phyloP scores from a whole-genome alignment of 2,113 vertebrate genomes.

The Cromileptes altivelis region DNA sequence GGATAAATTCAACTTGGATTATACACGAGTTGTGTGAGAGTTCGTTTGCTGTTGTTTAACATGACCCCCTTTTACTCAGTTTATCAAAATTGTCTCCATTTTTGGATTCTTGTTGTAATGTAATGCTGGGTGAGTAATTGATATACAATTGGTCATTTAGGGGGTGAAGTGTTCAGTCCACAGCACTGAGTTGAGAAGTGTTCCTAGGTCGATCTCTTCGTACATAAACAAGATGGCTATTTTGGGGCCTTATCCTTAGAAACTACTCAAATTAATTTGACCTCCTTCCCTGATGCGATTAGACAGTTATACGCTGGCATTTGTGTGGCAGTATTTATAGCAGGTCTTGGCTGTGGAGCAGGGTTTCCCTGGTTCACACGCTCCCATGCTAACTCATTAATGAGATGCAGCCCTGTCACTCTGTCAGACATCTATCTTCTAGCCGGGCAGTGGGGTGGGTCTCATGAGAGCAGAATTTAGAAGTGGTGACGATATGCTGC shows the following conservation, averaged over 20 bases:
- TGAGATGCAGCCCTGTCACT: conserved; percentile 40
- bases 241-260: conserved; percentile 4
- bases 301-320: conserved; percentile 25
- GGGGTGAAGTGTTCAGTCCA: too few relatives aligned
- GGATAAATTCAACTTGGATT: too few relatives aligned
- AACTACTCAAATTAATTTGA: conserved; percentile 39
- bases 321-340: conserved; percentile 57
- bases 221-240: background rate
- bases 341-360: conserved; percentile 21
- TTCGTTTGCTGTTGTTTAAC: too few relatives aligned
- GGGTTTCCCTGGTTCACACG: conserved; percentile 47
- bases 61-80: too few relatives aligned
- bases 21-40: too few relatives aligned
- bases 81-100: too few relatives aligned
- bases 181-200: background rate
- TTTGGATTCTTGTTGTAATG: too few relatives aligned
- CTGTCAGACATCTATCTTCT: conserved; percentile 18
- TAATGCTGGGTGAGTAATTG: too few relatives aligned
- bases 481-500: background rate
- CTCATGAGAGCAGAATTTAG: background rate
- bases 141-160: too few relatives aligned
- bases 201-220: background rate
- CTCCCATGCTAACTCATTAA: conserved; percentile 46
- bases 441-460: background rate
- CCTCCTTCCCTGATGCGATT: conserved; percentile 31